Conservation (phyloP, 2,888 invertebrate genomes). For the Odontocolon sp. region DNA sequence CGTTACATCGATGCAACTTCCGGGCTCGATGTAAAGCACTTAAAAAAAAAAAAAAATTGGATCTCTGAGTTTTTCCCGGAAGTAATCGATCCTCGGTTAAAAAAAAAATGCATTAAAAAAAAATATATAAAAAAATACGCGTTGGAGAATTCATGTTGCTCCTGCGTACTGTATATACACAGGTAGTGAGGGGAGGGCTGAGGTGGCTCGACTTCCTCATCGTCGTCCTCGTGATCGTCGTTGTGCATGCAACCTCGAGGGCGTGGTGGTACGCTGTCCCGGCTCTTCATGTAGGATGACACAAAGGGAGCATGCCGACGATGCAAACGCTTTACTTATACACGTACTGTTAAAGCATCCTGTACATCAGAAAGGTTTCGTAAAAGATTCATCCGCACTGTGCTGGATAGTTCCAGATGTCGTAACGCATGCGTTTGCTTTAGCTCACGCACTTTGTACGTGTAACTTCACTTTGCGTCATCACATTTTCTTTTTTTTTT, state of each 20-base stretch:
- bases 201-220: conserved; percentile 60
- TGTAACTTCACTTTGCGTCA: conserved; percentile 8
- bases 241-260: conserved; percentile 35
- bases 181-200: conserved; percentile 43
- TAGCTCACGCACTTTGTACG: background rate
- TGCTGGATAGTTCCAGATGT: conserved; percentile 38
- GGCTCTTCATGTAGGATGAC: conserved; percentile 49
- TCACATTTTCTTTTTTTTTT: conserved; percentile 33
- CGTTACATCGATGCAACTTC: conserved; percentile 64
- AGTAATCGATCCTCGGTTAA: conserved; percentile 64
- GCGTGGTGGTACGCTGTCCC: conserved; percentile 51
- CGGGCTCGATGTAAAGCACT: conserved; percentile 57
- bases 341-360: background rate
- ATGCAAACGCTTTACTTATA: conserved; percentile 31
- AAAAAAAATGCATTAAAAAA: conserved; percentile 35
- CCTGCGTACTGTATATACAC: background rate
- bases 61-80: conserved; percentile 64
- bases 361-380: conserved; percentile 4
- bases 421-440: conserved; percentile 11
- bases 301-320: conserved; percentile 52
- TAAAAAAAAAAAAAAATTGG: conserved; percentile 28
- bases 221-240: conserved; percentile 40
- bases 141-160: conserved; percentile 28
- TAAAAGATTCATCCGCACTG: conserved; percentile 28
- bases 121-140: conserved; percentile 24